Conservation (phyloP, 2,797 vertebrate species). For the Lacerta agilis region DNA sequence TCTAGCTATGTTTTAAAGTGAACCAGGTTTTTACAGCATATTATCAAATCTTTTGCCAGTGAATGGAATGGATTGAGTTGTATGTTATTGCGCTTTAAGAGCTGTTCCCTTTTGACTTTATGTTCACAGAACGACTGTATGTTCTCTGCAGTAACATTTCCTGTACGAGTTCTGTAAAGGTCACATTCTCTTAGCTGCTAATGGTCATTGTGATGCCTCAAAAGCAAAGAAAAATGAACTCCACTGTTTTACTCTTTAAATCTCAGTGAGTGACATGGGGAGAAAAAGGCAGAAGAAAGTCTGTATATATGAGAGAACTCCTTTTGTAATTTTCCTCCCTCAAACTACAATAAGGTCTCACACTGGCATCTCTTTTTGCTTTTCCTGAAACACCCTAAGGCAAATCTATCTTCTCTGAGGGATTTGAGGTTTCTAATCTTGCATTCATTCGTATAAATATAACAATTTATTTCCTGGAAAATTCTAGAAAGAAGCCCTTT, state of each 20-base stretch:
- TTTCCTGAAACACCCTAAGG: background rate
- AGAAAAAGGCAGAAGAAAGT: conserved; percentile 33
- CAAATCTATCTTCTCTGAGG: background rate
- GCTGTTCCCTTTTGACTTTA: conserved; percentile 23
- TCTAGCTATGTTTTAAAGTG: background rate
- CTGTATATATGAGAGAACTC: background rate
- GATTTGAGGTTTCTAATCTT: conserved; percentile 5
- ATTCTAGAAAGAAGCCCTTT: background rate
- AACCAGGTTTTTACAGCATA: background rate
- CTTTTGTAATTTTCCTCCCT: background rate
- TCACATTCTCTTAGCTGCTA: conserved; percentile 7
- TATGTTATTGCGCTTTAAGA: background rate
- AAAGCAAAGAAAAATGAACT: conserved; percentile 23
- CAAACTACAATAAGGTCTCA: background rate
- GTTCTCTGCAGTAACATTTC: conserved; percentile 35
- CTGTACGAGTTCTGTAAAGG: conserved; percentile 34
- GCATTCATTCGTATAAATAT: background rate
- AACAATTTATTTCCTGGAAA: background rate
- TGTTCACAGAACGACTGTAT: conserved; percentile 29
- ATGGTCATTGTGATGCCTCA: conserved; percentile 29
- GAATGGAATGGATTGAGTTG: background rate
- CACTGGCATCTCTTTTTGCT: background rate
- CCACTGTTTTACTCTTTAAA: conserved; percentile 37
- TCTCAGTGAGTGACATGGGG: background rate
- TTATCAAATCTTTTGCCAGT: conserved; percentile 1